Base-by-base conservation (phyloP, 2,113 vertebrate genomes). In the Dunckerocampus dactyliophorus region DNA sequence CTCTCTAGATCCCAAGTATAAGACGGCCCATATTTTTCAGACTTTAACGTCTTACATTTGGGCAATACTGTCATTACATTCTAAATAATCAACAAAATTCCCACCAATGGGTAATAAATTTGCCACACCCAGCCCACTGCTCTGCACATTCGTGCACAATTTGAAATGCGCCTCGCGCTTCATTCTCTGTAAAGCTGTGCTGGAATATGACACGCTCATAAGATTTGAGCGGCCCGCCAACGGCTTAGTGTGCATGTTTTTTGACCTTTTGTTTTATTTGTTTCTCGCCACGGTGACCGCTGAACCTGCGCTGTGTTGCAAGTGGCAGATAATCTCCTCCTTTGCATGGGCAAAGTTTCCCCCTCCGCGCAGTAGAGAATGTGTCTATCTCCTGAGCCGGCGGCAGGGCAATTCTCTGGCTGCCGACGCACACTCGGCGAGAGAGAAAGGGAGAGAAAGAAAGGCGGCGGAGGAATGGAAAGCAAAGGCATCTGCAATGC, bases 251-350 rank as follows among this genome's bases (percentile, higher is more conserved):
- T 52, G 69, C 80, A 48, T 77, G 80, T 83, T 82, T 75, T 47
- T 63, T 87, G 81, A 86, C 85, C 82, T 79, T 69, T 31, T 77
- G 71, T 83, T 87, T 85, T 84, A 84, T 88, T 88, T 88, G 84
- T 84, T 88, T 87, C 72, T 56, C 47, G 67, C 73, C 72, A 17
- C 74, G 1, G 47, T 77, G 84, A 87, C 82, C 80, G 15, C 56
- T 82, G 85, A 84, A 79, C 85, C 75, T n/a, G 61, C 31, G 47
- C 81, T 63, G 72, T 60, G 75, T 78, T 48, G 66, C 63, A 75
- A 82, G 77, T 69, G 78, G 75, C 80, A 80, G 84, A 82, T 88
- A 82, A 88, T 85, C 77, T 83, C 65, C 85, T 82, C 81, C 79
- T 87, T 83, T 88, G 84, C 83, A 85, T 88, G 85, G 70, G 65